Percentiles rank a stretch among this genome's conserved stretches.
Evolutionary conservation across 2,888 invertebrate species (phyloP).

Genomic region (Tenthredo mesomela): DNA sequence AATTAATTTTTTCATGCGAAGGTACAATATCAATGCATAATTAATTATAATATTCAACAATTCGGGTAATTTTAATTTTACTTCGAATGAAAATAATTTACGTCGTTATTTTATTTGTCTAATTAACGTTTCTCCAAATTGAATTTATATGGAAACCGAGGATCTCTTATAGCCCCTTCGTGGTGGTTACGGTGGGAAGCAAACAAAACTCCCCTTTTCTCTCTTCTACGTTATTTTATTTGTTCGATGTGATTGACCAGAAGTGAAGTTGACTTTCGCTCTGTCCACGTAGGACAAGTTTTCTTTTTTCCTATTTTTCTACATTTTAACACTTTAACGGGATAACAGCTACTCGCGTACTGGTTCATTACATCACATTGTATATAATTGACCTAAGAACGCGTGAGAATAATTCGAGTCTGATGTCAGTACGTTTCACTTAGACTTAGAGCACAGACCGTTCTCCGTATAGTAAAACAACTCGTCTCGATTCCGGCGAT

Average conservation of each 20-base stretch:
- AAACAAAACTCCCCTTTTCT: neutral
- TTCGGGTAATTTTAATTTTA: too few species aligned
- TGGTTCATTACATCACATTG: neutral
- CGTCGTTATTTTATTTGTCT: neutral
- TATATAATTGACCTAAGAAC: conserved; percentile 19
- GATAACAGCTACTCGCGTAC: neutral
- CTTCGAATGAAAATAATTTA: too few species aligned
- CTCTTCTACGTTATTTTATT: neutral
- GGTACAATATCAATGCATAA: too few species aligned
- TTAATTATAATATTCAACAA: too few species aligned
- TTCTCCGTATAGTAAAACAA: neutral
- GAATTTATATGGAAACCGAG: too few species aligned
- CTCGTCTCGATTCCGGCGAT: too few species aligned
- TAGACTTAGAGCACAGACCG: neutral
- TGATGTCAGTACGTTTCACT: neutral
- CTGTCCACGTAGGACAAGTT: neutral
- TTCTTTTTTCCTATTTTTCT: neutral
- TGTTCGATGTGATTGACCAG: neutral
- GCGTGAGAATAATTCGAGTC: neutral
- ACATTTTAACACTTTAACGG: neutral
- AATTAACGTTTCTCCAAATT: neutral
- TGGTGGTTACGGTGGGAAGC: too few species aligned
- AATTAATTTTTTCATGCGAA: too few species aligned
- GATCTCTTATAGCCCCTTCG: too few species aligned
- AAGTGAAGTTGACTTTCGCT: neutral